A percentile compares a stretch with the other conserved stretches of the same genome.
Evolutionary conservation across 1,140 invertebrate species (phyloP).

Genomic region (Rhopalosiphum maidis): DNA sequence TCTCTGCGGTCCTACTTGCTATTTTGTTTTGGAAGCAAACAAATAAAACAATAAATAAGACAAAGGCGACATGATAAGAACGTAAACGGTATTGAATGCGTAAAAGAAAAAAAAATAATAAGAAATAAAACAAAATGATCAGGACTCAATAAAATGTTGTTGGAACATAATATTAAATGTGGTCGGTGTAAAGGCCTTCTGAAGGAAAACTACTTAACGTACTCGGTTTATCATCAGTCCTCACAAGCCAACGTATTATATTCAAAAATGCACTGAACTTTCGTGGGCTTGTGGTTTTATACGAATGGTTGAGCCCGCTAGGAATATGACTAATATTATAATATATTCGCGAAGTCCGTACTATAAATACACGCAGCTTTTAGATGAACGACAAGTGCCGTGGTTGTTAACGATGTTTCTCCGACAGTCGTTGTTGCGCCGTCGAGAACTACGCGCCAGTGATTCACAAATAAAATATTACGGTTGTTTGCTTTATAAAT

Average conservation of each 20-base stretch:
- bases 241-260: too few species aligned
- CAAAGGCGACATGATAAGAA: background rate
- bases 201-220: background rate
- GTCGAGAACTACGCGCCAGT: background rate
- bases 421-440: background rate
- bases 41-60: background rate
- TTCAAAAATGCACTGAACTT: too few species aligned
- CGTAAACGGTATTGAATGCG: background rate
- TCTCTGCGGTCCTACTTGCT: slow-evolving; percentile 67
- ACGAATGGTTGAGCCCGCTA: too few species aligned
- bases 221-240: background rate
- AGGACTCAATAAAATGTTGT: background rate
- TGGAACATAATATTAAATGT: background rate
- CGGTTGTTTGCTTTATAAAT: background rate
- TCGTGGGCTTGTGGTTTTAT: too few species aligned
- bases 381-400: too few species aligned
- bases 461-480: slow-evolving; percentile 9
- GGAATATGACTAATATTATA: too few species aligned
- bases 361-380: too few species aligned
- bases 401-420: background rate
- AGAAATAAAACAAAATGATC: background rate
- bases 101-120: background rate
- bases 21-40: background rate
- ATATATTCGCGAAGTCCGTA: too few species aligned
- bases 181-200: background rate